Evolutionary conservation across 2,888 invertebrate species (phyloP).

Genomic region (Apodemia mormo): DNA sequence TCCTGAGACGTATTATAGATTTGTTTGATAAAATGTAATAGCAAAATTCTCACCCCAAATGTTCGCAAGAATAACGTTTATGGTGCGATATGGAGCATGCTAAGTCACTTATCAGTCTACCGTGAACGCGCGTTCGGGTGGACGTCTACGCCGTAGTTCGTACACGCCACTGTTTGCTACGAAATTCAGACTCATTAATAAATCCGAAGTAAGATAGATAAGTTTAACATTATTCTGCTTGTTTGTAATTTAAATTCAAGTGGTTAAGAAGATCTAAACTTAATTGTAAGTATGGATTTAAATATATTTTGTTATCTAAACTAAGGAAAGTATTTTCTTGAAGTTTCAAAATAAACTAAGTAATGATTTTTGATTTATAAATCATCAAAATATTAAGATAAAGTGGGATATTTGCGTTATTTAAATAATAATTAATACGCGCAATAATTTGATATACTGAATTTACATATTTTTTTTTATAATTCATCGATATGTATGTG

Average conservation of each 20-base stretch:
- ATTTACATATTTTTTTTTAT: too few species aligned
- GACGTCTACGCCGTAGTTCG: constrained; percentile 59
- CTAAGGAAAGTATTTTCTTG: too few species aligned
- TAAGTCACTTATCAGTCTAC: constrained; percentile 50
- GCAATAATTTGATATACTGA: too few species aligned
- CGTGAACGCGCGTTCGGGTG: constrained; percentile 47
- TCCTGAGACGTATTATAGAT: not conserved
- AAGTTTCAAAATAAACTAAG: too few species aligned
- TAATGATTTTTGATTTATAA: too few species aligned
- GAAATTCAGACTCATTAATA: constrained; percentile 5
- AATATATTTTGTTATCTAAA: not conserved
- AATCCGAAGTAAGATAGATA: not conserved
- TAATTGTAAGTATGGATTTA: not conserved
- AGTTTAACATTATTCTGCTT: not conserved
- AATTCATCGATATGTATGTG: too few species aligned
- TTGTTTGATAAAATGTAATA: constrained; percentile 26
- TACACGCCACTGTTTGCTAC: constrained; percentile 25
- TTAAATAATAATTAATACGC: too few species aligned
- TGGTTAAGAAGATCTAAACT: not conserved
- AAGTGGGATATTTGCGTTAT: too few species aligned
- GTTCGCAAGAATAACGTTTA: constrained; percentile 28
- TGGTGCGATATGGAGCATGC: constrained; percentile 29
- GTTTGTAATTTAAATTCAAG: constrained; percentile 3
- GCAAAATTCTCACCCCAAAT: constrained; percentile 28
- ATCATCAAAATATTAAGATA: too few species aligned